Evolutionary conservation across 1,140 invertebrate genomes (phyloP).

Genomic region (Laupala kohalensis): DNA sequence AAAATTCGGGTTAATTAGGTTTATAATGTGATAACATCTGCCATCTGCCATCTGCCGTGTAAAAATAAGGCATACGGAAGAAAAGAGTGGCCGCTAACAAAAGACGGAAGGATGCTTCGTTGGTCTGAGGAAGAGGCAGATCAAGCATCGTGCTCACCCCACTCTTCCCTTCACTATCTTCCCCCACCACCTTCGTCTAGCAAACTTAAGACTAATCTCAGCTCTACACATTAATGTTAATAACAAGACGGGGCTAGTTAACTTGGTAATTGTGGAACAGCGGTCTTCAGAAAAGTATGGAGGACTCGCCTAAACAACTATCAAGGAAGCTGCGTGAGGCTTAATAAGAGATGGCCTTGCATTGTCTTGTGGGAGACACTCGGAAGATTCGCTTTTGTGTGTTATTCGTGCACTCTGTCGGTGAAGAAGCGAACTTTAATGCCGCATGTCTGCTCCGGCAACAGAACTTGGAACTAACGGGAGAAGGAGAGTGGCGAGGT

Average conservation of each 20-base stretch:
- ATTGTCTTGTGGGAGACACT: neutral
- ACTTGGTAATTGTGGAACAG: neutral
- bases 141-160: neutral
- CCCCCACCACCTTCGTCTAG: neutral
- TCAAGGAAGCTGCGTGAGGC: neutral
- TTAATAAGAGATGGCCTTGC: neutral
- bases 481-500: no score
- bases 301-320: neutral
- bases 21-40: neutral
- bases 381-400: no score
- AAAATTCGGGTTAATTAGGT: neutral
- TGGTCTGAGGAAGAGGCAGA: neutral
- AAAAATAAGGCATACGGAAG: neutral
- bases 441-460: no score
- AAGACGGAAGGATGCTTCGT: neutral
- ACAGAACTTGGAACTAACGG: no score
- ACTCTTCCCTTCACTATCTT: neutral
- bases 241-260: neutral
- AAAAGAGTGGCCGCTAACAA: neutral
- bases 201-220: neutral
- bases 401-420: no score
- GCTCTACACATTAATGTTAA: neutral
- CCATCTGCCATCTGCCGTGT: neutral
- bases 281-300: neutral
- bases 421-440: no score